Percentiles rank a stretch among this genome's conserved stretches.
Conservation (phyloP, 2,797 vertebrate species). For the Distichodus sexfasciatus region DNA sequence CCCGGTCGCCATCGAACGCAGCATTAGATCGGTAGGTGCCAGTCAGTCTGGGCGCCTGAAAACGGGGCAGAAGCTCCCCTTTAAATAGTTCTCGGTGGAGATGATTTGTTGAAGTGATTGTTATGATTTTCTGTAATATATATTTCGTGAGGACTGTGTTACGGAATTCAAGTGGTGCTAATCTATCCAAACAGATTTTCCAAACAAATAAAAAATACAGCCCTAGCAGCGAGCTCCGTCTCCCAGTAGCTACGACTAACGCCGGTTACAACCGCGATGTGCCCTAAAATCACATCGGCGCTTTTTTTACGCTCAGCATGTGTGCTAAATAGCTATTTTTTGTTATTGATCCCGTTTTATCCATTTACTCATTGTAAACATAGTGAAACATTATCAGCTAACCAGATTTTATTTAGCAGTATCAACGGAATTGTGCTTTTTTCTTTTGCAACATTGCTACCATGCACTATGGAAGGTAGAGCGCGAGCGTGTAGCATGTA, state of each 20-base stretch:
- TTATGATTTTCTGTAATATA: neutral
- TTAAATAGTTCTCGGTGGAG: too few relatives aligned
- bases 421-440: constrained; percentile 9
- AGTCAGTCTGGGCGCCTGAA: too few relatives aligned
- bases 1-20: too few relatives aligned
- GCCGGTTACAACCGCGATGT: neutral
- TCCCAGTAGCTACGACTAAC: neutral
- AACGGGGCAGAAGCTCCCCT: too few relatives aligned
- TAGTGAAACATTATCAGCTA: constrained; percentile 12
- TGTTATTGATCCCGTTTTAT: neutral
- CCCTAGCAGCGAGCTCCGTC: neutral
- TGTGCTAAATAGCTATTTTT: neutral
- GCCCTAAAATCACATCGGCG: neutral
- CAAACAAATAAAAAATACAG: neutral
- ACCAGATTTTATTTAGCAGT: constrained; percentile 16
- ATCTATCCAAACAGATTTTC: neutral
- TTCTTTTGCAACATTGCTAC: neutral
- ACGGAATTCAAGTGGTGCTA: constrained; percentile 30
- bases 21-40: too few relatives aligned
- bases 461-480: neutral
- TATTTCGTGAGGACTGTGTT: neutral
- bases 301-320: neutral
- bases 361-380: constrained; percentile 22
- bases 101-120: too few relatives aligned
- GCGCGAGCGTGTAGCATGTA: neutral